Percentiles rank a stretch among this genome's conserved stretches.
Conservation (phyloP, 2,113 vertebrate species). For the Melanostigma gelatinosum region DNA sequence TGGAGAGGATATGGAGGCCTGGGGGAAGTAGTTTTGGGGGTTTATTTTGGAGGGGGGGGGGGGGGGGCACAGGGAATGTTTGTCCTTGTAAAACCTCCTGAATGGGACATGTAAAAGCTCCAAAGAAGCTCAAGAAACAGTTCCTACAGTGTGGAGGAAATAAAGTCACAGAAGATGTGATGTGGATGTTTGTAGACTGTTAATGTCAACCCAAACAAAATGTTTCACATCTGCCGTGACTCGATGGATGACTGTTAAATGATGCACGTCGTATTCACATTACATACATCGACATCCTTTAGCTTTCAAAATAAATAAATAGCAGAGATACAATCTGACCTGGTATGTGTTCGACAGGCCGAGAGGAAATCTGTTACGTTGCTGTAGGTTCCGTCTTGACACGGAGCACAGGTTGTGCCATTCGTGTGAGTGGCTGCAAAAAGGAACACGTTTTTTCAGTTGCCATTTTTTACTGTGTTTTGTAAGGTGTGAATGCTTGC, state of each 20-base stretch:
- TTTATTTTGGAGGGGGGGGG: not conserved
- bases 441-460: not conserved
- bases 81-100: not conserved
- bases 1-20: not conserved
- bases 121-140: not conserved
- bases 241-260: conserved; percentile 8
- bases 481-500: not conserved
- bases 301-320: conserved; percentile 1
- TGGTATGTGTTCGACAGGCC: conserved; percentile 66
- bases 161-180: conserved; percentile 4
- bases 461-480: not conserved
- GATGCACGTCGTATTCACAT: not conserved
- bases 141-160: conserved; percentile 1
- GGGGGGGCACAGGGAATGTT: not conserved
- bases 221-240: not conserved
- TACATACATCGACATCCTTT: not conserved
- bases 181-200: conserved; percentile 34
- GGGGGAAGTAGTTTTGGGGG: too few relatives aligned
- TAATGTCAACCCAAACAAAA: conserved; percentile 6
- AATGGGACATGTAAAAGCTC: not conserved
- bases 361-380: conserved; percentile 62
- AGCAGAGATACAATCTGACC: conserved; percentile 39
- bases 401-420: conserved; percentile 63
- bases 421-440: conserved; percentile 50
- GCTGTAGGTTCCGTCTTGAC: conserved; percentile 66